These are phyloP conservation scores for Stomatorhinus ivindoensis DNA, from an alignment of 2,113 vertebrate species.

Conservation along the genomic window DNA sequence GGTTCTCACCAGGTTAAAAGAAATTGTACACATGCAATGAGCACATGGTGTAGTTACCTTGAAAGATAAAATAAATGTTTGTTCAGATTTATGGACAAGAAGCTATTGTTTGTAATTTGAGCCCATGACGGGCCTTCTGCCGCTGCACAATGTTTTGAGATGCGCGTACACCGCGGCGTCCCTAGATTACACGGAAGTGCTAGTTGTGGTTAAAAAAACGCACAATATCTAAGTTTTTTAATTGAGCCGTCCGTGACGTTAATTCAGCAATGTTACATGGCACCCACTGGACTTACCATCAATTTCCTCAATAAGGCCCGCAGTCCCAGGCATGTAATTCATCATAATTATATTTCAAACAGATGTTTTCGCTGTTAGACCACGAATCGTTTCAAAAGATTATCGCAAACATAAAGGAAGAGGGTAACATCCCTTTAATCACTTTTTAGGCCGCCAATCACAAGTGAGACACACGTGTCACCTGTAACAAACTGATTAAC, in stretches of 20 bases:
- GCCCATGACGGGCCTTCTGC: not conserved
- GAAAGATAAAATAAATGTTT: not conserved
- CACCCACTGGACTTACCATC: conserved; percentile 73
- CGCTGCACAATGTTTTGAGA: not conserved
- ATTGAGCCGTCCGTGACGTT: not conserved
- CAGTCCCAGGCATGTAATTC: conserved; percentile 96
- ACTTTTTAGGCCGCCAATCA: not conserved
- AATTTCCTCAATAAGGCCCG: conserved; percentile 94
- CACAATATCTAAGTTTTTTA: not conserved
- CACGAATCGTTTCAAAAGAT: conserved; percentile 51
- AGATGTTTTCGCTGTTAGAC: conserved; percentile 29
- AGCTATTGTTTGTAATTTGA: not conserved
- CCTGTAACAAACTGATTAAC: not conserved
- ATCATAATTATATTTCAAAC: conserved; percentile 36
- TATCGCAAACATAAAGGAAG: conserved; percentile 45
- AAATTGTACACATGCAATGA: not conserved
- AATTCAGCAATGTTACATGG: not conserved
- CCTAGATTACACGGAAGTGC: not conserved
- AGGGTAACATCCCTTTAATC: conserved; percentile 27
- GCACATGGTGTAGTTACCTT: not conserved
- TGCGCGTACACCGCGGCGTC: not conserved
- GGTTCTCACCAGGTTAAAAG: not conserved
- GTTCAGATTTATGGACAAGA: not conserved
- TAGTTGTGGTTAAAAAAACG: not conserved
- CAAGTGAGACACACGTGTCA: not conserved